A percentile compares a stretch with the other conserved stretches of the same genome.
phyloP scores from a whole-genome alignment of 2,113 vertebrate genomes.

The Clarias batrachus region DNA sequence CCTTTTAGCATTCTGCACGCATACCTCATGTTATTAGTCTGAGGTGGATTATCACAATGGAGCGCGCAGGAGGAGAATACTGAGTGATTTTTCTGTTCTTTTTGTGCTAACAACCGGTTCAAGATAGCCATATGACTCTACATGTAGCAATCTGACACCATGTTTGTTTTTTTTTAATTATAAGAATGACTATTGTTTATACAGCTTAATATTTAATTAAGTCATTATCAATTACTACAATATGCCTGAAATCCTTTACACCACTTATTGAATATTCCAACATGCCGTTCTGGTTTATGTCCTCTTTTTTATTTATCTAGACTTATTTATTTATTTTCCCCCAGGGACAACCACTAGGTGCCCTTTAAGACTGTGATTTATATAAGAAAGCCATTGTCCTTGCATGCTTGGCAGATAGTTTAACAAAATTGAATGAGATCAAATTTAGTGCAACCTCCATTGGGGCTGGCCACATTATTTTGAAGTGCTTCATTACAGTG shows the following conservation, averaged over 20 bases:
- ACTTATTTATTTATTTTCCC: conserved; percentile 52
- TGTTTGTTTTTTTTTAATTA: not conserved
- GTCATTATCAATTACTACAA: not conserved
- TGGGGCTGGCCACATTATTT: conserved; percentile 70
- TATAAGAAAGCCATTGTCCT: conserved; percentile 69
- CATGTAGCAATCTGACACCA: not conserved
- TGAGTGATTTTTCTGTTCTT: conserved; percentile 29
- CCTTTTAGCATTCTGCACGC: conserved; percentile 46
- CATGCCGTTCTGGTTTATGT: not conserved
- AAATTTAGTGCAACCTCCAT: conserved; percentile 72
- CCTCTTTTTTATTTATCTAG: conserved; percentile 67
- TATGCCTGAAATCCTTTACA: not conserved
- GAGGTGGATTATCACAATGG: conserved; percentile 51
- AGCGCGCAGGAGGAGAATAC: conserved; percentile 37
- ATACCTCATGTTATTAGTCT: conserved; percentile 51
- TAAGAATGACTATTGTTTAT: not conserved
- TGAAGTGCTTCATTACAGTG: conserved; percentile 73
- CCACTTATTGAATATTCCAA: conserved; percentile 31
- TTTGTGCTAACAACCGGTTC: conserved; percentile 21
- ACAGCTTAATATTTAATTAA: conserved; percentile 1
- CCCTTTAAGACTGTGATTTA: conserved; percentile 73
- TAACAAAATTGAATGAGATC: conserved; percentile 76
- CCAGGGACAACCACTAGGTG: conserved; percentile 64
- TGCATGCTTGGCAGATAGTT: conserved; percentile 69
- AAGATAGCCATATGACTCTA: not conserved